Evolutionary conservation across 1,140 invertebrate species (phyloP).

Genomic region (Hyposmocoma kahamanoa): DNA sequence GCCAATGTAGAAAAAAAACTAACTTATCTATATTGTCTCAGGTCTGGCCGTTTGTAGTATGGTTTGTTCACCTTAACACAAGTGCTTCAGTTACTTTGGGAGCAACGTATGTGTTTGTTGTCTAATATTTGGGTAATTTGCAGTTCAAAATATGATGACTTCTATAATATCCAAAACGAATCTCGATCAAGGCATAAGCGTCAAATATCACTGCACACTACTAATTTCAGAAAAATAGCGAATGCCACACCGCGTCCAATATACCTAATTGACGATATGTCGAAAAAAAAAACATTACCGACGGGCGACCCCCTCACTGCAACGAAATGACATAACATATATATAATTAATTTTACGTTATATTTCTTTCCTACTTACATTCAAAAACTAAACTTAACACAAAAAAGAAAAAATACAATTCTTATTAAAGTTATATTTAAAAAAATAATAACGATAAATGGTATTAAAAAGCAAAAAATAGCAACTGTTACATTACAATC

Average conservation of each 20-base stretch:
- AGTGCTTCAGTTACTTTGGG: too few species aligned
- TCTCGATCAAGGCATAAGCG: too few species aligned
- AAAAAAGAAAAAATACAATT: conserved; percentile 52
- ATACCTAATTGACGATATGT: too few species aligned
- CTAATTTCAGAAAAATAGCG: neutral
- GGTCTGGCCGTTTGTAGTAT: too few species aligned
- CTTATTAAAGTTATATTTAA: conserved; percentile 47
- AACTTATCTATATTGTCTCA: too few species aligned
- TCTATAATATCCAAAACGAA: too few species aligned
- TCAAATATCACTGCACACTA: neutral
- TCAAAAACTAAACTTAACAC: conserved; percentile 50
- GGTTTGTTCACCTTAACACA: too few species aligned
- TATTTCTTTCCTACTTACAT: conserved; percentile 54
- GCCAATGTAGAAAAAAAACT: too few species aligned
- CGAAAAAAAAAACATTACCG: conserved; percentile 3
- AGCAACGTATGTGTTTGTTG: too few species aligned
- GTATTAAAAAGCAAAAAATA: conserved; percentile 60
- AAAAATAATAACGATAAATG: conserved; percentile 50
- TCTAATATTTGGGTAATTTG: too few species aligned
- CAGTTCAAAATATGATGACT: too few species aligned
- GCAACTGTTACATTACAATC: conserved; percentile 50
- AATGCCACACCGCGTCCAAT: neutral
- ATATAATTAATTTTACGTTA: conserved; percentile 35
- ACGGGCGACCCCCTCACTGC: conserved; percentile 29
- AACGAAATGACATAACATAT: conserved; percentile 33